phyloP scores from a whole-genome alignment of 2,113 vertebrate genomes.

The Albula goreensis region DNA sequence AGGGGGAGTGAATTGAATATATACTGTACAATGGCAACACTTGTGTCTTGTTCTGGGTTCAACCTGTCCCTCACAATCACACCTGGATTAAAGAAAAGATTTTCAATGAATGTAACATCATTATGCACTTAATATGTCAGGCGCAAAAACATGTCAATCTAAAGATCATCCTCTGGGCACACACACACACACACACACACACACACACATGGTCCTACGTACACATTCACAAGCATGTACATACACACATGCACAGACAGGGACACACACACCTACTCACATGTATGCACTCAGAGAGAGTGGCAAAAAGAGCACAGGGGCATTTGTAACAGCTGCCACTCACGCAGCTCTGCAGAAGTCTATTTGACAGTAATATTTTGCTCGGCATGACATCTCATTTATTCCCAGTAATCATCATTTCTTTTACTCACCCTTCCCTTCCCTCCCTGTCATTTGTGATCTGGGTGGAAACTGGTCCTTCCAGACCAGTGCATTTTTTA shows the following conservation, averaged over 20 bases:
- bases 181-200: no score
- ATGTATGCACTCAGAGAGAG: constrained; percentile 14
- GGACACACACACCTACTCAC: not conserved
- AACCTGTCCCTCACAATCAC: no score
- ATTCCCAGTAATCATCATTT: constrained; percentile 87
- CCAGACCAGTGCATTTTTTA: constrained; percentile 80
- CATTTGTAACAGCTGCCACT: constrained; percentile 78
- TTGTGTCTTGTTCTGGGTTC: no score
- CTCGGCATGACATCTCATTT: constrained; percentile 85
- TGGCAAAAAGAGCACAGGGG: constrained; percentile 57
- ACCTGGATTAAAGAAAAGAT: no score
- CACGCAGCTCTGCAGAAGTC: constrained; percentile 68
- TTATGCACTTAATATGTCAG: not conserved
- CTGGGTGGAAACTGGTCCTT: constrained; percentile 79
- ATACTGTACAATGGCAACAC: no score
- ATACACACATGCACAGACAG: not conserved
- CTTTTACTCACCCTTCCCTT: constrained; percentile 83
- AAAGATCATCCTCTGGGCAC: no score
- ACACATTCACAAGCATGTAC: not conserved
- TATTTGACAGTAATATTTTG: constrained; percentile 88
- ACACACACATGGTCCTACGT: not conserved
- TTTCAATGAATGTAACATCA: not conserved
- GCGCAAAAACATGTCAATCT: no score
- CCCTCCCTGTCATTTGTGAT: constrained; percentile 82
- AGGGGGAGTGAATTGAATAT: no score